These are phyloP conservation scores for Halictus ligatus DNA, from an alignment of 2,888 invertebrate genomes.

Conservation along the genomic window DNA sequence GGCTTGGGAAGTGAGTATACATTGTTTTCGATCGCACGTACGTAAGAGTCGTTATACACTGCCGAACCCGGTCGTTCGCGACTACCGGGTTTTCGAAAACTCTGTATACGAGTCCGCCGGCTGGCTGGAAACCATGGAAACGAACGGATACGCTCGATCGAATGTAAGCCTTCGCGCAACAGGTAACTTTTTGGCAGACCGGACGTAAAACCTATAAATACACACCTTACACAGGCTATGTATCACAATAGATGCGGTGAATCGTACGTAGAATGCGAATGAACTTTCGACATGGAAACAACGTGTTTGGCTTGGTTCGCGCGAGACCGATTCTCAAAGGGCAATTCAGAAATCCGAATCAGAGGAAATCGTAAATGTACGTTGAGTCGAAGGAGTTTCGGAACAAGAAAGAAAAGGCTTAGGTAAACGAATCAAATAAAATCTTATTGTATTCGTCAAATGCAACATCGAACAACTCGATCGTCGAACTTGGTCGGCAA, in stretches of 20 bases:
- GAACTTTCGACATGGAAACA: neutral
- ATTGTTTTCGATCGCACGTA: neutral
- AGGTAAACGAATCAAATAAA: neutral
- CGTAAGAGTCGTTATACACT: neutral
- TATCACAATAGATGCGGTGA: neutral
- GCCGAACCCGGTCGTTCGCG: neutral
- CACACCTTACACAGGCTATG: neutral
- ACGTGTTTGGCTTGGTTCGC: neutral
- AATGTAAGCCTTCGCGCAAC: neutral
- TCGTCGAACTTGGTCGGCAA: too few species aligned
- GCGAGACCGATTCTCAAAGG: neutral
- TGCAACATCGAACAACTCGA: neutral
- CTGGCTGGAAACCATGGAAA: neutral
- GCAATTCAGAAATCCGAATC: neutral
- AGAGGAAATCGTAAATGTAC: neutral
- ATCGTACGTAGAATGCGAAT: neutral
- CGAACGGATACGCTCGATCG: neutral
- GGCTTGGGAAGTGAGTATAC: constrained; percentile 90
- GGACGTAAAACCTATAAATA: neutral
- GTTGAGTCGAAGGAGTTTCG: neutral
- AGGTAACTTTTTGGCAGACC: neutral
- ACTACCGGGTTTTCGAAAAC: neutral
- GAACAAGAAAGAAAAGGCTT: neutral
- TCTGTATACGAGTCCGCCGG: neutral
- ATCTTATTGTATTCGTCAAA: neutral